Evolutionary conservation across 2,888 invertebrate genomes (phyloP), one percentile per base, ranked within the genome.

Genomic region (Perdita meconis): DNA sequence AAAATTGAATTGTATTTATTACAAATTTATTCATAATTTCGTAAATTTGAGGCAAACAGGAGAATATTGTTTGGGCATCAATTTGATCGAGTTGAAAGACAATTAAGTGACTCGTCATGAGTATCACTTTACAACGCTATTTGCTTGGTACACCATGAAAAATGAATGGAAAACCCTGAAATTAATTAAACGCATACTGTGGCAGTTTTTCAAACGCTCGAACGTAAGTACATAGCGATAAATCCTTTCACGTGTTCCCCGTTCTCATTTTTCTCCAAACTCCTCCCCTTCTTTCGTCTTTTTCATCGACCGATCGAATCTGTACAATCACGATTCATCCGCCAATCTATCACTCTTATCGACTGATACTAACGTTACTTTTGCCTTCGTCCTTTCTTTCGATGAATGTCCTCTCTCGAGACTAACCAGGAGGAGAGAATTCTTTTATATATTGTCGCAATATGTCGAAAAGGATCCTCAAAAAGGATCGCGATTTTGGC

Each of bases 301-400:
- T 71, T 72, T 71, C 36, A 40, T 44, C 72, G 36, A 36, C 44
- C n/a, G 57, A 26, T 42, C 61, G 42, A 40, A 74, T 74, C 72
- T 72, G 51, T 57, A 76, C 68, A 75, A 68, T 59, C 77, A 63
- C 75, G 75, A 77, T 69, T 75, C 76, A 69, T 75, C 68, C 76
- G 69, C 68, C 76, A 65, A 78, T 78, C 61, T 56, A 75, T 78
- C 77, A 69, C 76, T 69, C 68, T 61, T 69, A 77, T 78, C 76
- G 63, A 78, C 75, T 30, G 55, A 47, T 42, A 38, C 64, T 34
- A 3, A n/a, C 12, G 12, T 12, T 68, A 36, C 73, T 68, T 53
- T 59, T 59, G 53, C 53, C n/a, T 1, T 10, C 6, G 38, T 6
- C 12, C 36, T 59, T 38, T 36, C 42, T 75, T 56, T 50, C 38